A percentile compares a stretch with the other conserved stretches of the same genome.
Evolutionary conservation across 92 coral and sea anemone species (phyloP).

Genomic region (Bergia puertoricense): DNA sequence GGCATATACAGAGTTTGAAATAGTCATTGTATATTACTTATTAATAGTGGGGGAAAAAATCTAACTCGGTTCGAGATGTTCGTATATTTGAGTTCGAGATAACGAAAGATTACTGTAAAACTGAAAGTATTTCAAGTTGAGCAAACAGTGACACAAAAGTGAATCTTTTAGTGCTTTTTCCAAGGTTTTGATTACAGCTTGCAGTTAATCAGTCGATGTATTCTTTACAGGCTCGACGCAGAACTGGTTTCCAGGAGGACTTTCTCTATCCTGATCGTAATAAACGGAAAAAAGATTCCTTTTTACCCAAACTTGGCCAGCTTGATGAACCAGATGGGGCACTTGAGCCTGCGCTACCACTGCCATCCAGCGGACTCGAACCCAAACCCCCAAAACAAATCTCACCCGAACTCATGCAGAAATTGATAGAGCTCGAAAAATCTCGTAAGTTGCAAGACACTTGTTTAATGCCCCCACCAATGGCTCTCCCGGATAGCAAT

Average conservation of each 20-base stretch:
- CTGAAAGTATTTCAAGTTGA: no score
- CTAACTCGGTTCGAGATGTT: no score
- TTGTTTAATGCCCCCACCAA: slow-evolving; percentile 51
- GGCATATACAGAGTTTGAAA: no score
- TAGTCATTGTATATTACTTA: no score
- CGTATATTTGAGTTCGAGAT: no score
- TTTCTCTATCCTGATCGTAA: slow-evolving; percentile 81
- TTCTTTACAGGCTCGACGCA: slow-evolving; percentile 81
- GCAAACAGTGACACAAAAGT: no score
- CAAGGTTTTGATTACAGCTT: neutral
- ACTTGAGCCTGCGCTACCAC: slow-evolving; percentile 55
- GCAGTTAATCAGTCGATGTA: neutral
- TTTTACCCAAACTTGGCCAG: slow-evolving; percentile 68
- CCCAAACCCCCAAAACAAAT: slow-evolving; percentile 70
- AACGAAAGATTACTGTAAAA: no score
- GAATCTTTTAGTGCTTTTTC: neutral
- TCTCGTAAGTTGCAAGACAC: slow-evolving; percentile 75
- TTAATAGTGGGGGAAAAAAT: no score
- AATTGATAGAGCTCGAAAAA: slow-evolving; percentile 87
- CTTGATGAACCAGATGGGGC: slow-evolving; percentile 60
- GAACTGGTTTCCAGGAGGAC: slow-evolving; percentile 92
- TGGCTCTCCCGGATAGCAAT: slow-evolving; percentile 33
- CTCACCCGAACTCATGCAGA: slow-evolving; percentile 94
- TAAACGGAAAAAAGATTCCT: slow-evolving; percentile 73
- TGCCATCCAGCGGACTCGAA: slow-evolving; percentile 55